phyloP scores from a whole-genome alignment of 2,888 invertebrate genomes.

The Yponomeuta plumbellus region DNA sequence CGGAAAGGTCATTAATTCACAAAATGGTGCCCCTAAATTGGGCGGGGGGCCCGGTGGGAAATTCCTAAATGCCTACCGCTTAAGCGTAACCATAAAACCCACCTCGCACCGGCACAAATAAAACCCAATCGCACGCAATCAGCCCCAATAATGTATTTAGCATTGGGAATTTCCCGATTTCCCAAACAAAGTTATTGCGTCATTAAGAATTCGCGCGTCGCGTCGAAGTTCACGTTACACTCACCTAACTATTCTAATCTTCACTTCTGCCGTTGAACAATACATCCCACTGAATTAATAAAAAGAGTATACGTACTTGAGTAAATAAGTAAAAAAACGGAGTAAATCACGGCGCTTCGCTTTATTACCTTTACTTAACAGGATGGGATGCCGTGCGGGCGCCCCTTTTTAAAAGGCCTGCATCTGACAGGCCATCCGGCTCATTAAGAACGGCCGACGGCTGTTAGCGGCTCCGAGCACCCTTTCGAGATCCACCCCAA shows the following conservation, averaged over 20 bases:
- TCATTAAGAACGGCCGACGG: constrained; percentile 1
- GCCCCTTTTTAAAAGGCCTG: background rate
- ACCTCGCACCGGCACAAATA: background rate
- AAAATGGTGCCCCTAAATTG: constrained; percentile 27
- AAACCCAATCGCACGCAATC: constrained; percentile 1
- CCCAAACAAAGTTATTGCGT: background rate
- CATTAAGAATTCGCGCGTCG: background rate
- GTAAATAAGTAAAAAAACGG: no score
- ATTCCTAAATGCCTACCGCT: background rate
- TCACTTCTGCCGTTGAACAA: background rate
- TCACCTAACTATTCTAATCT: background rate
- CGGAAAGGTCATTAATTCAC: constrained; percentile 29
- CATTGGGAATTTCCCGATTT: background rate
- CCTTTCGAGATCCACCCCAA: background rate
- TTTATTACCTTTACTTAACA: background rate
- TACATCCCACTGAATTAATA: background rate
- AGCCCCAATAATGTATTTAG: background rate
- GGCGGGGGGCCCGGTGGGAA: background rate
- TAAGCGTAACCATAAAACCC: background rate
- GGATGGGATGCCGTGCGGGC: background rate
- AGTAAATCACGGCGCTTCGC: background rate
- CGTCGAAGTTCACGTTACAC: background rate
- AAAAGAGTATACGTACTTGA: no score
- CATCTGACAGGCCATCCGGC: constrained; percentile 2
- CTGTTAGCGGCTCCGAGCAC: background rate